A percentile compares a stretch with the other conserved stretches of the same genome.
Conservation (phyloP, 2,888 invertebrate genomes). For the Napeogenes sylphis region DNA sequence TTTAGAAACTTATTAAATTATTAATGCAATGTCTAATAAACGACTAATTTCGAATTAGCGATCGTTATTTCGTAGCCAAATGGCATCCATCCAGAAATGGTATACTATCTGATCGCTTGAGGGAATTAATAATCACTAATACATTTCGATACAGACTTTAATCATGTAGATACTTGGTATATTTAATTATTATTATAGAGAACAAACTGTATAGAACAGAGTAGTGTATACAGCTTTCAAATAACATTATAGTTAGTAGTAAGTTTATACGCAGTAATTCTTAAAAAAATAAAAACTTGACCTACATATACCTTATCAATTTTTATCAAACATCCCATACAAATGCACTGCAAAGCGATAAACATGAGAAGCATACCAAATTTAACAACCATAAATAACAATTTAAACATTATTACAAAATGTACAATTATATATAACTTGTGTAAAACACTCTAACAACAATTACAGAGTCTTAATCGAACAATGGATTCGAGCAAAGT, state of each 20-base stretch:
- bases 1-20: slow-evolving; percentile 7
- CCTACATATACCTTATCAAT: slow-evolving; percentile 42
- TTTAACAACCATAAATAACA: not conserved
- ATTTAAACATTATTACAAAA: not conserved
- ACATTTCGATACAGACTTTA: no score
- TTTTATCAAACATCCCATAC: slow-evolving; percentile 26
- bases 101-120: not conserved
- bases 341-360: slow-evolving; percentile 14
- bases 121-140: no score
- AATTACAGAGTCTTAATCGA: slow-evolving; percentile 86
- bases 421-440: not conserved
- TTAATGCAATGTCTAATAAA: not conserved
- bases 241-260: no score
- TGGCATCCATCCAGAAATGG: not conserved
- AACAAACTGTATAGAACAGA: no score
- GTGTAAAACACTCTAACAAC: not conserved
- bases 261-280: no score
- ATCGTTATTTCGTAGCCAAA: no score
- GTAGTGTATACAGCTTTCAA: no score
- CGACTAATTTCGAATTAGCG: no score
- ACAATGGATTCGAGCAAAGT: slow-evolving; percentile 95
- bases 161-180: no score
- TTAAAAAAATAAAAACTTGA: slow-evolving; percentile 42
- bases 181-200: no score
- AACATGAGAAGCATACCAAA: slow-evolving; percentile 13